Conservation (phyloP, 2,888 invertebrate species). For the Lasius fuliginosus region DNA sequence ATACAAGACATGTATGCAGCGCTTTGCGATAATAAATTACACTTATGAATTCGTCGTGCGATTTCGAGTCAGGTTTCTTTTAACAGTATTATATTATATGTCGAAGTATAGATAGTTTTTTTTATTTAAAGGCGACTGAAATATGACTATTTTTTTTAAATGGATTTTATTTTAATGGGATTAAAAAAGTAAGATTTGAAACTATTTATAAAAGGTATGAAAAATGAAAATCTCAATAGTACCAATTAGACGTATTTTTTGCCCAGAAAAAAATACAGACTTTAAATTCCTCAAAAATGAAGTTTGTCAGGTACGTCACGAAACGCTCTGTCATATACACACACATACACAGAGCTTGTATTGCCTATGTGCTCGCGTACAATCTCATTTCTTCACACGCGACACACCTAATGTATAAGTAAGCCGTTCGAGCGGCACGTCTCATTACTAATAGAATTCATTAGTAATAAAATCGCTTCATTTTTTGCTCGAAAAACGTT, state of each 20-base stretch:
- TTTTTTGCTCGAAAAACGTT: conserved; percentile 12
- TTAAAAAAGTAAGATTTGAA: neutral
- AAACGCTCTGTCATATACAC: neutral
- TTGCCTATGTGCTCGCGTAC: neutral
- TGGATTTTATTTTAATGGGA: neutral
- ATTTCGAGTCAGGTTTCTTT: neutral
- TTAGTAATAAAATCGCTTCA: conserved; percentile 26
- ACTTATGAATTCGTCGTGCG: neutral
- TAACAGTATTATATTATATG: neutral
- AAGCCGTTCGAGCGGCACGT: conserved; percentile 3
- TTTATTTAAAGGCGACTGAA: neutral
- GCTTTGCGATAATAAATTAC: neutral
- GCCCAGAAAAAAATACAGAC: neutral
- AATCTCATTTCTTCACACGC: neutral
- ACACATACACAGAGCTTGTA: neutral
- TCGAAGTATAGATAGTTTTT: neutral
- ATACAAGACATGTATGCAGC: neutral
- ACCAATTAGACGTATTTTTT: neutral
- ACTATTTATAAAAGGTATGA: neutral
- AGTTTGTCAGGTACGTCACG: neutral
- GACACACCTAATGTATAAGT: conserved; percentile 7
- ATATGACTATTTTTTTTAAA: neutral
- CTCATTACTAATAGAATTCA: neutral
- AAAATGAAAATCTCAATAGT: neutral
- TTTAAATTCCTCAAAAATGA: neutral